Evolutionary conservation across 1,140 invertebrate species (phyloP), one percentile per base, ranked within the genome.

Genomic region (Drosophila prosaltans): DNA sequence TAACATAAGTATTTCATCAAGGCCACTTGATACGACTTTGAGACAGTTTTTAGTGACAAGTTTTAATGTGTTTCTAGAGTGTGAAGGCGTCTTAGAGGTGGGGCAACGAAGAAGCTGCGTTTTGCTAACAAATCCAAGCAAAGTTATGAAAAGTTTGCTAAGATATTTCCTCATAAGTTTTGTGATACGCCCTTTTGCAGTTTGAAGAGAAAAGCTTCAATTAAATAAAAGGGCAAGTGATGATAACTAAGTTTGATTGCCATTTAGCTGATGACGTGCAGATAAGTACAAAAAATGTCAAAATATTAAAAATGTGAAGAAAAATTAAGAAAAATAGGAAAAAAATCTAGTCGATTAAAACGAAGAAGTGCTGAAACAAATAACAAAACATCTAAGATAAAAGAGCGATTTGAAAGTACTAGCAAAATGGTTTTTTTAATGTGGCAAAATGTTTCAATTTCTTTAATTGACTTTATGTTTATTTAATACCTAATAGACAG

Each of bases 1-100:
- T 40, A 39, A 40, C 57, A 57, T 32, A 59, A 39, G 57, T 59
- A 40, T 59, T 40, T 39, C 57, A 59, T 59, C 57, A 59, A 59
- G 57, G 57, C 32, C 57, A 59, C 32, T 39, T 39, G 45, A 59
- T 39, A 32, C 40, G 32, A 59, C 57, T 59, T 59, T 59, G 57
- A 59, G 57, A 59, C 57, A 39, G 32, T 59, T 59, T 57, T 59
- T 16, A 59, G 57, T 45, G 36, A n/a, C 26, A 62, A 62, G 6
- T 59, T 59, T 62, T 62, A 62, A 62, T 43, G 60, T 45, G 60
- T 62, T 51, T 43, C 16, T 3, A 5, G 11, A 1, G 41, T 36
- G 32, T 6, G 21, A 2, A 48, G 7, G 16, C 45, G 4, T 2
- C 6, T 36, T 7, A 36, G 6, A 36, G 32, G 6, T 2, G 28